Evolutionary conservation across 2,888 invertebrate genomes (phyloP), one percentile per base, ranked within the genome.

Genomic region (Drosophila melanosoma): DNA sequence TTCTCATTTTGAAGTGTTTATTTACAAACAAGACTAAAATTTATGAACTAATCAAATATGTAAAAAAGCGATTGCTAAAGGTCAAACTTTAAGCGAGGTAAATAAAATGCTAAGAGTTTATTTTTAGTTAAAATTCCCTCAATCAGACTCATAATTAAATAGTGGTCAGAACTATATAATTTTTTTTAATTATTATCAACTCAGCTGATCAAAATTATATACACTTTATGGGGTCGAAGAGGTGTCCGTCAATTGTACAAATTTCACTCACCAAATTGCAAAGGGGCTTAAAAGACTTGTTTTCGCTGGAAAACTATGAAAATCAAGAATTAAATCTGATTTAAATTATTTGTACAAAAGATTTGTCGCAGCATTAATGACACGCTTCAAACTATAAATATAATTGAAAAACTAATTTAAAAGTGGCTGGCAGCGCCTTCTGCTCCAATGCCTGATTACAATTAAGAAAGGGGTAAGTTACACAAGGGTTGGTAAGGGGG

Each of bases 321-420:
- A 42, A 11, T 42, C 7, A 45, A 15, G 3, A 23, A 23, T 45
- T 45, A 23, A 4, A 45, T 23, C 15, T 15, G 45, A 45, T 45
- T 45, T 45, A 15, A 45, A 15, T 8, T 45, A 23, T 33, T 68
- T 52, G 17, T 49, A 23, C 36, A 49, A 53, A 64, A 63, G 57
- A 69, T 75, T 70, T 65, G 49, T 45, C 29, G 20, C 56, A n/a
- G 71, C 74, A 84, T 87, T 48, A 81, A 74, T 81, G 68, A 60
- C 45, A 49, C 15, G 70, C 66, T 66, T 63, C 68, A 65, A 77
- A 87, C 83, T 78, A 81, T 84, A 87, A 82, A 84, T 84, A 85
- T 87, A 87, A 81, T 87, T 73, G 74, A 72, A 84, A 89, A 87
- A 79, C 85, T 87, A 87, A 87, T 89, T 87, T 76, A 58, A 57